These are phyloP conservation scores for Melieria crassipennis DNA, from an alignment of 2,888 invertebrate genomes.

Conservation along the genomic window DNA sequence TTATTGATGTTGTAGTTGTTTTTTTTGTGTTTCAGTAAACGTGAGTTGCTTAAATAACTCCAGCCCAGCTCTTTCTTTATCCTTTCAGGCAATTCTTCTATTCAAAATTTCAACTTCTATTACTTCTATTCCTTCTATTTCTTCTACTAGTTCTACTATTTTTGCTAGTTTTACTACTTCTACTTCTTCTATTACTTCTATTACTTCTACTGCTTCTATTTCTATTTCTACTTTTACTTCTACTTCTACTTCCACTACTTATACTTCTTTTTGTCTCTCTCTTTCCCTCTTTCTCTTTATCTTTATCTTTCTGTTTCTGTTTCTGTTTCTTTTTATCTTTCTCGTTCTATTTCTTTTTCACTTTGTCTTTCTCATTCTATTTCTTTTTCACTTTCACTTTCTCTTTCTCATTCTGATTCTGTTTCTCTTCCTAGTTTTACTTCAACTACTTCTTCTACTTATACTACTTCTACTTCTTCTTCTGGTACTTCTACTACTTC, in stretches of 20 bases:
- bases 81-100: too few relatives aligned
- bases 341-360: not conserved
- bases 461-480: too few relatives aligned
- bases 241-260: not conserved
- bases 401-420: not conserved
- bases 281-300: not conserved
- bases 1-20: too few relatives aligned
- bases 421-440: conserved; percentile 2
- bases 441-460: too few relatives aligned
- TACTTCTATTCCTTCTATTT: too few relatives aligned
- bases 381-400: not conserved
- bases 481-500: too few relatives aligned
- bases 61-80: not conserved
- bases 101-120: too few relatives aligned
- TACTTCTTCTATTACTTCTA: not conserved
- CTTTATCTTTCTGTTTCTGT: not conserved
- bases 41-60: not conserved
- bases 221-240: too few relatives aligned
- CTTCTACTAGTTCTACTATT: too few relatives aligned
- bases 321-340: not conserved
- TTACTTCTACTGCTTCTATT: conserved; percentile 3
- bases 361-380: not conserved
- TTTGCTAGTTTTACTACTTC: too few relatives aligned
- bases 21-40: not conserved
- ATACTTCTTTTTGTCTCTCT: too few relatives aligned